phyloP scores from a whole-genome alignment of 2,113 vertebrate genomes.

The Rallus limicola region DNA sequence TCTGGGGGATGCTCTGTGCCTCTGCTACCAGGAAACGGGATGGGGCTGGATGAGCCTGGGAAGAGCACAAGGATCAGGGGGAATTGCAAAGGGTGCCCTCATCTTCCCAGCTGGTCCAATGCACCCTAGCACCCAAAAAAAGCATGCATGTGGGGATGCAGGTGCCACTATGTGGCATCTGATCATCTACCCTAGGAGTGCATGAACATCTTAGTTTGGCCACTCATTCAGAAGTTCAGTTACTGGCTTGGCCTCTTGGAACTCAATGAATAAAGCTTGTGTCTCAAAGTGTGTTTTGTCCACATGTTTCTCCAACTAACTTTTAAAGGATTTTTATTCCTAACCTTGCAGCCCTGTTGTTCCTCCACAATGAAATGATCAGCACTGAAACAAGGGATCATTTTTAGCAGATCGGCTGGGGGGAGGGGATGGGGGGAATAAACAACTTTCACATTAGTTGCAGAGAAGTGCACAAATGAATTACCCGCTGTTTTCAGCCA shows the following conservation, averaged over 20 bases:
- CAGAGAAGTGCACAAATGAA: constrained; percentile 75
- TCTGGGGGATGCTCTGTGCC: neutral
- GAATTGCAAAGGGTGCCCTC: neutral
- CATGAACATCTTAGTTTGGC: neutral
- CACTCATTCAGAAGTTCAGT: neutral
- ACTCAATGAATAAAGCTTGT: neutral
- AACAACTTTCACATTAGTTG: constrained; percentile 75
- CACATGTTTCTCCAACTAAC: neutral
- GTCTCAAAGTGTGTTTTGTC: neutral
- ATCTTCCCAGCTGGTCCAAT: neutral
- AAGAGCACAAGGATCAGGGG: neutral
- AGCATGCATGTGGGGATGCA: rapidly evolving
- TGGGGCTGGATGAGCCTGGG: neutral
- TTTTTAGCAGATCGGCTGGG: constrained; percentile 36
- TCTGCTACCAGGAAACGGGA: neutral
- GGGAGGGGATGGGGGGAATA: neutral
- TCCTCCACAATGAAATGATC: constrained; percentile 29
- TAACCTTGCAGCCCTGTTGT: neutral
- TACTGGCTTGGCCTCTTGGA: neutral
- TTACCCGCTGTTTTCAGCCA: constrained; percentile 73
- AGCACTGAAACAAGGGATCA: constrained; percentile 44
- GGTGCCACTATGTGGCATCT: neutral
- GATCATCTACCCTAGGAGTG: neutral
- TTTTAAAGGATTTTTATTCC: neutral
- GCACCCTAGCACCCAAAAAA: neutral